Percentiles rank a stretch among this genome's conserved stretches.
phyloP scores from a whole-genome alignment of 2,113 vertebrate genomes.

The Pseudonaja textilis region DNA sequence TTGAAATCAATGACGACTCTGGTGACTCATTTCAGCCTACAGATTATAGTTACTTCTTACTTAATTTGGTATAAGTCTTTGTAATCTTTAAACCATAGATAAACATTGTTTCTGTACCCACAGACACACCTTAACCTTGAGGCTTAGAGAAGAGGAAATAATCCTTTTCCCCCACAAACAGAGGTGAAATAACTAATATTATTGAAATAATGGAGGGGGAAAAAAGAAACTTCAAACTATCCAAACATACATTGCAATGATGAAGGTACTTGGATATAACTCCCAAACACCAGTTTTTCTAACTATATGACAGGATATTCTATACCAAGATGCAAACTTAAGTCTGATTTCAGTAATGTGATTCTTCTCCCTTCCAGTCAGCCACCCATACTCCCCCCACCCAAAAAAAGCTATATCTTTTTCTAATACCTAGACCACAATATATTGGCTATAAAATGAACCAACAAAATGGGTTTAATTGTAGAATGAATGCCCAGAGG shows the following conservation, averaged over 20 bases:
- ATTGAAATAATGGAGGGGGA: neutral
- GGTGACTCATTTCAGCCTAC: neutral
- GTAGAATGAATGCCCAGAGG: neutral
- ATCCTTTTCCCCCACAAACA: neutral
- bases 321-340: neutral
- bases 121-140: neutral
- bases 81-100: neutral
- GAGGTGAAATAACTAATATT: neutral
- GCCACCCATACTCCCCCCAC: fast-evolving
- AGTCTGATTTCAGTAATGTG: neutral
- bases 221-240: neutral
- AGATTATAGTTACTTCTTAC: neutral
- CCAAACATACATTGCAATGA: neutral
- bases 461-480: neutral
- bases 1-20: neutral
- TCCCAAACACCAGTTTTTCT: neutral
- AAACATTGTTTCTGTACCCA: neutral
- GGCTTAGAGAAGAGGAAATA: neutral
- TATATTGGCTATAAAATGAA: neutral
- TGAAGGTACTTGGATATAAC: neutral
- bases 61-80: neutral
- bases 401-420: neutral
- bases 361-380: neutral
- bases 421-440: neutral
- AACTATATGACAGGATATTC: neutral